phyloP scores from a whole-genome alignment of 2,113 vertebrate species.

The Lycocorax pyrrhopterus region DNA sequence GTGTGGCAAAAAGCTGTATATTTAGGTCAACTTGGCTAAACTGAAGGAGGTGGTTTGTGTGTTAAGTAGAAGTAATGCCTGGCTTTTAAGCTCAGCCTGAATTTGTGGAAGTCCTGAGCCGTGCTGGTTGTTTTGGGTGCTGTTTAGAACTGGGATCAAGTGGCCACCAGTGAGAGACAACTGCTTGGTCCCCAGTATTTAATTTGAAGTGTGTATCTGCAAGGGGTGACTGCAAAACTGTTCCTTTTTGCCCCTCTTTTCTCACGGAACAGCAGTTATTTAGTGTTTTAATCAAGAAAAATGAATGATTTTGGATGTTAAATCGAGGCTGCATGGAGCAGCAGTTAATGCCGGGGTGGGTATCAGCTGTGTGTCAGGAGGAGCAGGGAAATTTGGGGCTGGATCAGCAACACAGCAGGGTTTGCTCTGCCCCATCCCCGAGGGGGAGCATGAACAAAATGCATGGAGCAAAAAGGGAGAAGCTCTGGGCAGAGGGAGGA shows the following conservation, averaged over 20 bases:
- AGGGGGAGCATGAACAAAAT: neutral
- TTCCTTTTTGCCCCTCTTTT: neutral
- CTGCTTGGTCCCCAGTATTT: neutral
- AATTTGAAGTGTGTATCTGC: neutral
- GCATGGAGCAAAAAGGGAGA: fast-evolving
- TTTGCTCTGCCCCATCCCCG: neutral
- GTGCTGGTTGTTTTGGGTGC: neutral
- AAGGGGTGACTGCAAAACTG: neutral
- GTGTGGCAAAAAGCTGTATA: slow-evolving; percentile 13
- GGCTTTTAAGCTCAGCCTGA: neutral
- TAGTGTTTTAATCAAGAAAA: neutral
- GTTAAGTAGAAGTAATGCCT: neutral
- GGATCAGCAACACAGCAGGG: neutral
- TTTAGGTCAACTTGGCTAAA: slow-evolving; percentile 15
- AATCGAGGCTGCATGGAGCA: neutral
- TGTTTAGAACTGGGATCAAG: neutral
- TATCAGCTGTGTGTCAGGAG: neutral
- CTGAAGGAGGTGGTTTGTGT: neutral
- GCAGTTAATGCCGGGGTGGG: neutral
- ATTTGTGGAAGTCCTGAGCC: neutral
- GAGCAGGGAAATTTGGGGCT: neutral
- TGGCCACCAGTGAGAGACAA: neutral
- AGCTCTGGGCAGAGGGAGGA: neutral
- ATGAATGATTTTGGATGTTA: neutral
- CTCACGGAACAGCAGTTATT: neutral